Percentiles rank a stretch among this genome's conserved stretches.
phyloP scores from a whole-genome alignment of 1,140 invertebrate species.

The Stenopsyche tienmushanensis region DNA sequence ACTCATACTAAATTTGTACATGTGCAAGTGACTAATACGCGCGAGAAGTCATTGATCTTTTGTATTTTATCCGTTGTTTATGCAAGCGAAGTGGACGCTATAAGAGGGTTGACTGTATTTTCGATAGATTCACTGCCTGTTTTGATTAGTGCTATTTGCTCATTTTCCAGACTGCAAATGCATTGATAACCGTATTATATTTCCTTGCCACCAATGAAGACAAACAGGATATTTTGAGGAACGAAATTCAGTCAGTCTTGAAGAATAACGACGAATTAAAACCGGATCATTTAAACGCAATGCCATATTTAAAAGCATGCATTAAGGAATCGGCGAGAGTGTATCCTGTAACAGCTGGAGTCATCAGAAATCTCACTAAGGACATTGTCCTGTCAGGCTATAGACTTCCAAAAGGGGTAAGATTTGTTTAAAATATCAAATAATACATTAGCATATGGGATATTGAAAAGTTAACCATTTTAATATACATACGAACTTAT shows the following conservation, averaged over 20 bases:
- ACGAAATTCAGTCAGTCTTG: conserved; percentile 56
- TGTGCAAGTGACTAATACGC: too few species aligned
- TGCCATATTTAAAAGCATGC: conserved; percentile 65
- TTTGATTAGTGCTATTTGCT: too few species aligned
- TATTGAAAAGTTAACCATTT: neutral
- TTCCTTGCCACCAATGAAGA: conserved; percentile 57
- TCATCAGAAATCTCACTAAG: conserved; percentile 52
- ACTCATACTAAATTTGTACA: too few species aligned
- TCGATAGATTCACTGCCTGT: too few species aligned
- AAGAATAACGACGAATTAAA: conserved; percentile 55
- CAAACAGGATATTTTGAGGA: conserved; percentile 58
- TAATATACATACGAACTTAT: too few species aligned
- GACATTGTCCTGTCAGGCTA: conserved; percentile 61
- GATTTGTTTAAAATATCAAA: conserved; percentile 29
- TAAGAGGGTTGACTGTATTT: too few species aligned
- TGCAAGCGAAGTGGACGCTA: too few species aligned
- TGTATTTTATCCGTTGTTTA: too few species aligned
- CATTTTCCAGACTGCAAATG: conserved; percentile 46
- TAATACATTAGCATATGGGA: neutral
- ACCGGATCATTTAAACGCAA: conserved; percentile 54
- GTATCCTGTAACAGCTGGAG: conserved; percentile 57
- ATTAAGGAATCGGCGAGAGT: conserved; percentile 65
- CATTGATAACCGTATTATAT: conserved; percentile 52
- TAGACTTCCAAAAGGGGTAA: conserved; percentile 62
- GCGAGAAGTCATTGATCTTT: too few species aligned